Evolutionary conservation across 2,797 vertebrate genomes (phyloP).

Genomic region (Fundulus diaphanus): DNA sequence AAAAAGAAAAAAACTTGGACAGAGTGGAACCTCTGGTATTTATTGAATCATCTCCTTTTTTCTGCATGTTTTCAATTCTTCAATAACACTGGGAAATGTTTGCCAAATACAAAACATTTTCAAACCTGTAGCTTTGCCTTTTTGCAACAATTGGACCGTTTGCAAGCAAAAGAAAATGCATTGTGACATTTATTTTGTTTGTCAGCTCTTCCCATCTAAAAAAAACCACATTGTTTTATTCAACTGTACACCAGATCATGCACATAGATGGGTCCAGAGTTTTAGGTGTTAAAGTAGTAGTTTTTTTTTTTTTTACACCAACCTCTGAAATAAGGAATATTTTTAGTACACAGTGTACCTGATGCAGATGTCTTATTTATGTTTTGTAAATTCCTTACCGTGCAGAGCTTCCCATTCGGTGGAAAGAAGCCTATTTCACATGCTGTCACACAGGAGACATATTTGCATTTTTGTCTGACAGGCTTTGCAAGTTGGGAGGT

Average conservation of each 20-base stretch:
- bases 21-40: background rate
- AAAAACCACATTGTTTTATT: too few species aligned
- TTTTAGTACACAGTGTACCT: background rate
- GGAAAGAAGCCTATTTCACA: background rate
- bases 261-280: too few species aligned
- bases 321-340: background rate
- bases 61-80: background rate
- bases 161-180: background rate
- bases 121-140: background rate
- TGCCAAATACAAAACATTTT: background rate
- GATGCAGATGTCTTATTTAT: background rate
- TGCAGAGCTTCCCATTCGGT: background rate
- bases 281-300: background rate
- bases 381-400: background rate
- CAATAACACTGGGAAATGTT: background rate
- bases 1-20: background rate
- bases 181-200: background rate
- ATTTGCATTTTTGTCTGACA: conserved; percentile 16
- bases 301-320: background rate
- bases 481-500: background rate
- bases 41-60: background rate
- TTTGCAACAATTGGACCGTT: background rate
- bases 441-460: background rate
- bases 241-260: too few species aligned
- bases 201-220: background rate